Evolutionary conservation across 2,797 vertebrate genomes (phyloP).

Genomic region (Tokudaia muenninki): DNA sequence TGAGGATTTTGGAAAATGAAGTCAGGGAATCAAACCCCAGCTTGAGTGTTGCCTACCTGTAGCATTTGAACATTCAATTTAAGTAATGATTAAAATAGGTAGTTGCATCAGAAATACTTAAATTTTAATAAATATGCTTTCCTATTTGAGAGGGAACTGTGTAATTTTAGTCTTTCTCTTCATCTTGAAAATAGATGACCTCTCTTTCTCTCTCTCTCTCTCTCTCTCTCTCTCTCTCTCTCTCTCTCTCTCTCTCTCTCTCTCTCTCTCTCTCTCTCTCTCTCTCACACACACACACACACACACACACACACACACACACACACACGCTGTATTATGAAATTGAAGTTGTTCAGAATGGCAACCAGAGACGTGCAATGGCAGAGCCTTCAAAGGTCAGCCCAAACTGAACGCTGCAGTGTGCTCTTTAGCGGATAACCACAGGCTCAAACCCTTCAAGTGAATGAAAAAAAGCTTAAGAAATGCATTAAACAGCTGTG

Average conservation of each 20-base stretch:
- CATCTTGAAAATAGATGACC: neutral
- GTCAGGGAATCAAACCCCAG: neutral
- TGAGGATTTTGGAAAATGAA: neutral
- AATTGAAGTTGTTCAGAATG: neutral
- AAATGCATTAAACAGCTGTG: neutral
- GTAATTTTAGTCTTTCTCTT: slow-evolving; percentile 25
- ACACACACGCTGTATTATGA: neutral
- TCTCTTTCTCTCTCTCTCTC: no score
- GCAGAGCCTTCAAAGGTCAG: neutral
- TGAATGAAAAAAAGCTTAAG: neutral
- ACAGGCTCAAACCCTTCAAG: neutral
- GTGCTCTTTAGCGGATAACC: neutral
- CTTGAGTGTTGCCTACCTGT: neutral
- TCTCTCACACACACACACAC: neutral
- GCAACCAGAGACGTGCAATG: neutral
- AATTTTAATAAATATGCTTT: neutral
- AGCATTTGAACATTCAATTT: neutral
- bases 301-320: neutral
- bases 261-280: no score
- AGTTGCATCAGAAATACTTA: neutral
- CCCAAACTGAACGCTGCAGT: neutral
- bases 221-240: no score
- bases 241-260: no score
- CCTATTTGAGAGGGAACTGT: neutral
- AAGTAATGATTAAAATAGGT: neutral